phyloP scores from a whole-genome alignment of 1,140 invertebrate species.

The Drosophila bifasciata region DNA sequence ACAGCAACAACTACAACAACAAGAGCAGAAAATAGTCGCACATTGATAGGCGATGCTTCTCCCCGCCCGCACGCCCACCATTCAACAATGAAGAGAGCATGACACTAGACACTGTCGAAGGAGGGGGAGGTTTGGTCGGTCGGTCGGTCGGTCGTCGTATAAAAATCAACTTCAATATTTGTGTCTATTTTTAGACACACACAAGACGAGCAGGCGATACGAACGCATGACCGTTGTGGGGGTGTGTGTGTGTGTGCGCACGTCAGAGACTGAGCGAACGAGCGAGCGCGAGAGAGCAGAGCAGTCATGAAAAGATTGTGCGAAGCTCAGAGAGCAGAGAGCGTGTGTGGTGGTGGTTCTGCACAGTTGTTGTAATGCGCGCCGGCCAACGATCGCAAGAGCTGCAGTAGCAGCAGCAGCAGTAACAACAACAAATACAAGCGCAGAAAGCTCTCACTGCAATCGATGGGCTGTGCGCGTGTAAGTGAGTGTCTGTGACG shows the following conservation, averaged over 20 bases:
- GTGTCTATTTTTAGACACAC: constrained; percentile 81
- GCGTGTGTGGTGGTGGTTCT: not conserved
- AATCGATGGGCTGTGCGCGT: not conserved
- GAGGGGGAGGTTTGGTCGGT: not conserved
- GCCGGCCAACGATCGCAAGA: constrained; percentile 1
- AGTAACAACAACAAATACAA: constrained; percentile 33
- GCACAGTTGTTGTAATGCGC: too few species aligned
- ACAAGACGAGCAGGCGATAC: constrained; percentile 55
- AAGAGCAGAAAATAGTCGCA: constrained; percentile 62
- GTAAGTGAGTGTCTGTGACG: constrained; percentile 36
- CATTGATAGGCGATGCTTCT: constrained; percentile 78
- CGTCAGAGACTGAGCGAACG: constrained; percentile 18
- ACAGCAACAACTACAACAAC: constrained; percentile 46
- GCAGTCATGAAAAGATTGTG: not conserved
- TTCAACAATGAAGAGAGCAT: constrained; percentile 38
- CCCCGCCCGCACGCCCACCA: too few species aligned
- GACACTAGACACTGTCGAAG: constrained; percentile 10
- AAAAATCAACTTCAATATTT: constrained; percentile 82
- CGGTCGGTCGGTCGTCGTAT: constrained; percentile 47
- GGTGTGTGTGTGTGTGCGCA: constrained; percentile 29
- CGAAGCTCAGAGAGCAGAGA: not conserved
- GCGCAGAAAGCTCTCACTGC: constrained; percentile 45
- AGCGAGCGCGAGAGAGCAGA: constrained; percentile 11
- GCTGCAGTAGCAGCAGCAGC: constrained; percentile 20
- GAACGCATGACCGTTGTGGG: constrained; percentile 66